Evolutionary conservation across 2,797 vertebrate genomes (phyloP), one percentile per base, ranked within the genome.

Genomic region (Sylvilagus floridanus): DNA sequence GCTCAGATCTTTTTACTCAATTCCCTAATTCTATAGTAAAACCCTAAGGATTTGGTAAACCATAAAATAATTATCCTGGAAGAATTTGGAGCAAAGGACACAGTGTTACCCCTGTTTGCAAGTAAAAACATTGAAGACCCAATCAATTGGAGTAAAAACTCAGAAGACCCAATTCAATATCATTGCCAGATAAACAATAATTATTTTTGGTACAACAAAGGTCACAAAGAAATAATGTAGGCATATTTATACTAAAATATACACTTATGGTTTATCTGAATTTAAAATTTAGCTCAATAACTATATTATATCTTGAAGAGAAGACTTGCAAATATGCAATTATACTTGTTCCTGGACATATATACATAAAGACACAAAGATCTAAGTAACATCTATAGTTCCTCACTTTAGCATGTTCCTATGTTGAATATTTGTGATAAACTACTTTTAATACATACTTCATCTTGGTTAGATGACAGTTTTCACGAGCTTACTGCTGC

Each of bases 61-160:
- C 4, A 84, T 50, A 65, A 77, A 81, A 69, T 7, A 87, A 24
- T 65, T 84, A 81, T 87, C 35, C 30, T 82, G 72, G 63, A 13
- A 81, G 26, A 91, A 72, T 26, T 73, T 69, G 26, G 7, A 17
- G 8, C 30, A 90, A 86, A 37, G 19, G 4, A 6, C 26, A 72
- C 26, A 71, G 4, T 26, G 0, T 68, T 54, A 4, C 16, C 76
- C 72, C 5, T 35, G 10, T 79, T 85, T 73, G 2, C 37, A 89
- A 86, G 66, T 86, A 83, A 85, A 91, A 87, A 75, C 28, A 50
- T 0, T 85, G 2, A 5, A 78, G 0, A 83, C 5, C 10, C 24
- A 86, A 2, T 62, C 85, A 92, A 89, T 92, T 47, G 42, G 42
- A 86, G 66, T 86, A 83, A 85, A 91, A 87, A 75, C n/a, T 42